Base-by-base conservation (phyloP, 2,113 vertebrate species). In the Silurus asotus region DNA sequence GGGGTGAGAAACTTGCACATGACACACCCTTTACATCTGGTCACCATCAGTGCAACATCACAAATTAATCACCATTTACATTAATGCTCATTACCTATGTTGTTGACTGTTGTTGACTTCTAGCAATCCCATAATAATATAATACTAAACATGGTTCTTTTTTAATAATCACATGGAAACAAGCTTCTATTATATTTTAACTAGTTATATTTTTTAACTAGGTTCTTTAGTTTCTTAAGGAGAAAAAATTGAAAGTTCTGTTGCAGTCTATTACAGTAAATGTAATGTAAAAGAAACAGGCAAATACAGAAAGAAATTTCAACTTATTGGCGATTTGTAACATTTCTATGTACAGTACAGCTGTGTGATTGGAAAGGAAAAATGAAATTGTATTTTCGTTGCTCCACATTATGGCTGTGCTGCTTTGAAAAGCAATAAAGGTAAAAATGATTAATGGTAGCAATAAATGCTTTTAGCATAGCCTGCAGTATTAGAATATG, bases 21-120 rank as follows among this genome's bases (percentile, higher is more conserved):
- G 81, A 70, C 81, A 55, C 81, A 28, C 81, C 81, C 51, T 55
- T 65, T 14, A n/a, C 9, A 74, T 1, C 48, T 20, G 19, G 28
- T 56, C 37, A 84, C 56, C 20, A 48, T 84, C 28, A 84, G 28
- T 75, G 55, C n/a, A 49, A 65, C 37, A 61, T 45, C 55, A 58
- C 56, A 75, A 56, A 61, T n/a, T 37, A 75, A 61, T 55, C 53
- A 37, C 55, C 20, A 74, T 8, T 75, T n/a, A 8, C 37, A 15
- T 49, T 17, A 45, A 48, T 20, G 1, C 0, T 3, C 1, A 13
- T 23, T 64, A 23, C 0, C 61, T 56, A 56, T 10, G 59, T 61
- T 61, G 19, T 2, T 61, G 37, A 37, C 37, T 37, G 37, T 37
- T 37, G 37, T 37, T 37, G 37, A 37, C 37, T 37, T 37, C 37